phyloP scores from a whole-genome alignment of 2,797 vertebrate species.

The Steatocranus sp. region DNA sequence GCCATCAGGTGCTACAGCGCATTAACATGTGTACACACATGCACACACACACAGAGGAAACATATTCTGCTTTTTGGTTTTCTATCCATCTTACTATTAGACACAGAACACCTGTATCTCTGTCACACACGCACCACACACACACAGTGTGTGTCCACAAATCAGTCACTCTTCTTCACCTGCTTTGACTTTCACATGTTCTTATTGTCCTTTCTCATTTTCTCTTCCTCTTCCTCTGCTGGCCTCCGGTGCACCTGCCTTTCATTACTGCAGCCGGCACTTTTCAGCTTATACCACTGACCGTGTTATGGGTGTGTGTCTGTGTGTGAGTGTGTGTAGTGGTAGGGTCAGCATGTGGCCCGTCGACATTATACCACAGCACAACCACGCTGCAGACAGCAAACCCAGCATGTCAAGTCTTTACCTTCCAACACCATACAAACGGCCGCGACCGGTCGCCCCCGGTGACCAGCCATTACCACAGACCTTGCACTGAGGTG shows the following conservation, averaged over 20 bases:
- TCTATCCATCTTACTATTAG: neutral
- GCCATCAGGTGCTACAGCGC: neutral
- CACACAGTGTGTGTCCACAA: neutral
- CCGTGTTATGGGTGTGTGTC: constrained; percentile 4
- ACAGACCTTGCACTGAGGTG: constrained; percentile 21
- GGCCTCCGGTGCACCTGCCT: constrained; percentile 55
- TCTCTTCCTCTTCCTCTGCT: constrained; percentile 41
- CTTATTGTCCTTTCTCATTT: constrained; percentile 57
- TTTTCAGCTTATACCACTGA: constrained; percentile 71
- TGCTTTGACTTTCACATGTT: constrained; percentile 68
- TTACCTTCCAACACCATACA: constrained; percentile 29
- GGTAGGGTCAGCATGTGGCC: constrained; percentile 49
- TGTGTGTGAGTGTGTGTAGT: neutral
- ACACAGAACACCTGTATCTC: neutral
- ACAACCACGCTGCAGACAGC: constrained; percentile 35
- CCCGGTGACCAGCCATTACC: constrained; percentile 57
- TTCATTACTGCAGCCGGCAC: constrained; percentile 55
- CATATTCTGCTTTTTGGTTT: neutral
- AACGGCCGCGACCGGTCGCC: constrained; percentile 29
- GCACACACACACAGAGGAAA: neutral
- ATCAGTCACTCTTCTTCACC: constrained; percentile 11
- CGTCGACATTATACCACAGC: constrained; percentile 33
- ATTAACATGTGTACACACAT: constrained; percentile 8
- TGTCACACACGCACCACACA: neutral
- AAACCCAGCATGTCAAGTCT: constrained; percentile 32